Conservation (phyloP, 2,797 vertebrate species). For the Poecilia picta region DNA sequence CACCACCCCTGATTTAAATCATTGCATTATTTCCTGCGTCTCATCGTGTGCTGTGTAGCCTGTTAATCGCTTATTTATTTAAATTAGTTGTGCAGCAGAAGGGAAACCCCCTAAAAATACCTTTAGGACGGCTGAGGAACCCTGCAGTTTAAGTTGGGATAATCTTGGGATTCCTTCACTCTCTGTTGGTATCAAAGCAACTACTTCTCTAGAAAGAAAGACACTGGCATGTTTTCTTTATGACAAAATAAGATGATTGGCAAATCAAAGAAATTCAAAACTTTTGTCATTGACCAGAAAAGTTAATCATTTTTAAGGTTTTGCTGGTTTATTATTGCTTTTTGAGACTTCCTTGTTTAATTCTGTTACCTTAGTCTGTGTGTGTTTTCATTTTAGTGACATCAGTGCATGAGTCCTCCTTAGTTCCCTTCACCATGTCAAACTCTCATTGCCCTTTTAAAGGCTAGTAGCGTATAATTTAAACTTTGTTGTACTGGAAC, state of each 20-base stretch:
- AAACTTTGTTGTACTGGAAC: constrained; percentile 2
- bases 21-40: background rate
- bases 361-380: background rate
- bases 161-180: background rate
- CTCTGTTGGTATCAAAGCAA: background rate
- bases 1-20: background rate
- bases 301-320: background rate
- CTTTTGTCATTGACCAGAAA: background rate
- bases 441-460: constrained; percentile 7
- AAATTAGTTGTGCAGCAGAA: background rate
- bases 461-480: constrained; percentile 12
- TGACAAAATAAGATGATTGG: background rate
- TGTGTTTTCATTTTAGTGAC: constrained; percentile 20
- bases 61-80: background rate
- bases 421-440: constrained; percentile 9
- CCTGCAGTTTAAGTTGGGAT: background rate
- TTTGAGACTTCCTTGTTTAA: background rate
- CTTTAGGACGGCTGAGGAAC: background rate
- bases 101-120: background rate
- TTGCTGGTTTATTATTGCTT: constrained; percentile 13
- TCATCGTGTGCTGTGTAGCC: background rate
- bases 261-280: background rate
- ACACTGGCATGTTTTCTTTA: background rate
- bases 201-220: background rate
- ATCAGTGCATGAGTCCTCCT: constrained; percentile 7